phyloP scores from a whole-genome alignment of 2,797 vertebrate genomes.

The Enteromius treurensis region DNA sequence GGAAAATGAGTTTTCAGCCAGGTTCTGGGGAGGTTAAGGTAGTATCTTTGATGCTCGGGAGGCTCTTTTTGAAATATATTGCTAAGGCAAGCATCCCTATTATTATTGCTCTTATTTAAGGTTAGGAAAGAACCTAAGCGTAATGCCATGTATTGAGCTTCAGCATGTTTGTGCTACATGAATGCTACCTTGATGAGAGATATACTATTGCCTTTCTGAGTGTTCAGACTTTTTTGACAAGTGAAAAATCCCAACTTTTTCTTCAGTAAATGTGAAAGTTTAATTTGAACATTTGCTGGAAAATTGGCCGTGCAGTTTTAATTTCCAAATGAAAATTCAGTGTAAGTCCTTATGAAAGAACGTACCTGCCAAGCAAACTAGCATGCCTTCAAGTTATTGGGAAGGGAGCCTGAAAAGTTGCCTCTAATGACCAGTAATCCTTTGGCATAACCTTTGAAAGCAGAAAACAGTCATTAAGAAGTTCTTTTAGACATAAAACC shows the following conservation, averaged over 20 bases:
- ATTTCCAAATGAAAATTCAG: conserved; percentile 12
- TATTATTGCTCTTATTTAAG: not conserved
- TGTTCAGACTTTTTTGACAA: not conserved
- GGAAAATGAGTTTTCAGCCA: conserved; percentile 17
- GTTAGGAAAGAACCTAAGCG: not conserved
- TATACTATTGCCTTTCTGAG: not conserved
- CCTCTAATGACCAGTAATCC: conserved; percentile 73
- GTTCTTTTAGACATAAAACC: not conserved
- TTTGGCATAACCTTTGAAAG: conserved; percentile 48
- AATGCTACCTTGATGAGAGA: not conserved
- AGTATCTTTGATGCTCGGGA: conserved; percentile 15
- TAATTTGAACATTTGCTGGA: not conserved
- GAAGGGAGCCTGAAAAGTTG: conserved; percentile 66
- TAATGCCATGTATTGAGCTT: not conserved
- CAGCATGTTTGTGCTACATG: not conserved
- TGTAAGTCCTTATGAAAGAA: not conserved
- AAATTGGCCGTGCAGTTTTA: conserved; percentile 17
- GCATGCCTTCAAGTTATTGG: conserved; percentile 58
- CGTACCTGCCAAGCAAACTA: not conserved
- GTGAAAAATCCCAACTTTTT: not conserved
- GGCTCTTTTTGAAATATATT: not conserved
- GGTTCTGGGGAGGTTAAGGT: conserved; percentile 35
- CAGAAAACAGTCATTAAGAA: not conserved
- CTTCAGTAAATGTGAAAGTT: not conserved
- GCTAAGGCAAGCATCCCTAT: not conserved